Percentiles rank a stretch among this genome's conserved stretches.
Evolutionary conservation across 1,140 invertebrate genomes (phyloP).

Genomic region (Oncopodura yosiiana): DNA sequence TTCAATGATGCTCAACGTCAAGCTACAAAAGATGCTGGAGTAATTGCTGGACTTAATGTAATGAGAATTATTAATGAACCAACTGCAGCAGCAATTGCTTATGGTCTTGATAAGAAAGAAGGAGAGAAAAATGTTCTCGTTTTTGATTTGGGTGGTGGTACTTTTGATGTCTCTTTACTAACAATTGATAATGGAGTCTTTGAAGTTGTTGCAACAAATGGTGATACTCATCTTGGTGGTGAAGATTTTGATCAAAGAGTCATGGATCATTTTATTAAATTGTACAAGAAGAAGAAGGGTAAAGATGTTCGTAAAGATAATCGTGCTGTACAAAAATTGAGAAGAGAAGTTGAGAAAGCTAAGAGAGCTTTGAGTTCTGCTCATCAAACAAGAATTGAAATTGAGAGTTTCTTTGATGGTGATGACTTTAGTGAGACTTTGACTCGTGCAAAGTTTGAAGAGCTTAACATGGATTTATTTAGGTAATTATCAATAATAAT

Average conservation of each 20-base stretch:
- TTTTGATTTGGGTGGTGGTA: constrained; percentile 98
- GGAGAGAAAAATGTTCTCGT: constrained; percentile 98
- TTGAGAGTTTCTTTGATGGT: constrained; percentile 97
- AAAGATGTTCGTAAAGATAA: constrained; percentile 89
- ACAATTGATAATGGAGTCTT: constrained; percentile 98
- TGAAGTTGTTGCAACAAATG: constrained; percentile 90
- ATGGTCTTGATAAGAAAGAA: constrained; percentile 98
- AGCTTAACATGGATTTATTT: constrained; percentile 76
- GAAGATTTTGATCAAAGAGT: constrained; percentile 98
- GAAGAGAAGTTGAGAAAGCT: constrained; percentile 95
- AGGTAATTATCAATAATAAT: no score
- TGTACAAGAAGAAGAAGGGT: constrained; percentile 98
- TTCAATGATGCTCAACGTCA: constrained; percentile 98
- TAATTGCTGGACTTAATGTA: constrained; percentile 74
- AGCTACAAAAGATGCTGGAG: constrained; percentile 86
- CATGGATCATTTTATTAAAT: constrained; percentile 96
- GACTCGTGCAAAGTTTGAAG: constrained; percentile 98
- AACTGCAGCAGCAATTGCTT: constrained; percentile 99
- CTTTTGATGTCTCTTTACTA: constrained; percentile 96
- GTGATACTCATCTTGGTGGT: constrained; percentile 95
- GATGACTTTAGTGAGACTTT: constrained; percentile 99
- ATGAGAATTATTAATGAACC: constrained; percentile 99
- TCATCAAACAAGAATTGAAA: constrained; percentile 96
- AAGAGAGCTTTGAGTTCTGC: constrained; percentile 90
- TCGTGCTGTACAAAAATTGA: constrained; percentile 81